phyloP scores from a whole-genome alignment of 1,140 invertebrate genomes.

The Anoplolepis gracilipes region DNA sequence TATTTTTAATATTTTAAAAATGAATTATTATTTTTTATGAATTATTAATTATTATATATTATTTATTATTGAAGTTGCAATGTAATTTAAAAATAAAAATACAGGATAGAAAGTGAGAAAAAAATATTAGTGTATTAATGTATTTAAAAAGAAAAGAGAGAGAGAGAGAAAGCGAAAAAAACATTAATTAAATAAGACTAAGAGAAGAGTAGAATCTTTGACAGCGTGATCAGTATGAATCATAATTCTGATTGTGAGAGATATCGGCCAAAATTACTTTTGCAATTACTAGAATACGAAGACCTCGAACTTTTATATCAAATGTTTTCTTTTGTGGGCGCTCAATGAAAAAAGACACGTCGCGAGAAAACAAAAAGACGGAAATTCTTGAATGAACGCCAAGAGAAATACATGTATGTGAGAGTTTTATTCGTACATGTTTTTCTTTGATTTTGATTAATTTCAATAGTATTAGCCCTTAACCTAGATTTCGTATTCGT shows the following conservation, averaged over 20 bases:
- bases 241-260: too few species aligned
- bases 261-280: conserved; percentile 34
- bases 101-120: not conserved
- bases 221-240: too few species aligned
- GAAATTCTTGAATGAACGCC: conserved; percentile 27
- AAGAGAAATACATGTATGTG: not conserved
- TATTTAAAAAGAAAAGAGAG: not conserved
- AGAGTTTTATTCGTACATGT: not conserved
- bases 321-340: not conserved
- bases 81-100: not conserved
- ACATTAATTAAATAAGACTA: not conserved
- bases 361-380: not conserved
- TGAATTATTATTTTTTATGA: not conserved
- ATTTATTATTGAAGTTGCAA: not conserved
- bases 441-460: conserved; percentile 42
- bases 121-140: not conserved
- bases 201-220: conserved; percentile 29
- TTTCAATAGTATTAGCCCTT: conserved; percentile 5
- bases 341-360: not conserved
- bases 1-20: not conserved
- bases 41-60: too few species aligned
- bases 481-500: not conserved
- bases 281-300: conserved; percentile 24
- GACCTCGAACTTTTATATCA: conserved; percentile 33
- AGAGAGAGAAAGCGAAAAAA: too few species aligned